Conservation (phyloP, 2,113 vertebrate genomes). For the Coptodon bakossiorum region DNA sequence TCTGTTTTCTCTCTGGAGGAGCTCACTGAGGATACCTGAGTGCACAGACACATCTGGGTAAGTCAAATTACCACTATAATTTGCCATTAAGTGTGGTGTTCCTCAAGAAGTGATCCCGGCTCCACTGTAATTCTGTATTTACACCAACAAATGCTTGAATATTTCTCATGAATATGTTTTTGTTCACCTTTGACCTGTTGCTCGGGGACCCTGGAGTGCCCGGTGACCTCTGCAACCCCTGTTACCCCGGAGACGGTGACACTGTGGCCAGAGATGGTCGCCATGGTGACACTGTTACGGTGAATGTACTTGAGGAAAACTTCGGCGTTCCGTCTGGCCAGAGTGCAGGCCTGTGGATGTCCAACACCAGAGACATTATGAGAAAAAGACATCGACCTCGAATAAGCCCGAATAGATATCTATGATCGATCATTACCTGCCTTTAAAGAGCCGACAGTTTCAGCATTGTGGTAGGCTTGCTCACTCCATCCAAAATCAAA, state of each 20-base stretch:
- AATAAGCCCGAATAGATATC: not conserved
- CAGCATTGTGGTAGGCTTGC: not conserved
- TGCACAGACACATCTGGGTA: not conserved
- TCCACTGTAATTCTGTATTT: not conserved
- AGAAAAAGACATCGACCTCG: not conserved
- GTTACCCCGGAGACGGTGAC: constrained; percentile 76
- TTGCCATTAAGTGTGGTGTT: not conserved
- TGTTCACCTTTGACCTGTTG: constrained; percentile 94
- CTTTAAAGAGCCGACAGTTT: not conserved
- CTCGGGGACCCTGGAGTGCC: constrained; percentile 90
- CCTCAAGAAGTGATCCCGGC: not conserved
- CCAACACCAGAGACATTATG: not conserved
- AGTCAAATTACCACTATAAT: not conserved
- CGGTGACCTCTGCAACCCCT: constrained; percentile 78
- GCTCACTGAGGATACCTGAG: constrained; percentile 91
- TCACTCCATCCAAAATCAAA: not conserved
- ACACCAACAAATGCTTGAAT: not conserved
- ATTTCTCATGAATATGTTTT: not conserved
- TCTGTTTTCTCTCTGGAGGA: constrained; percentile 93
- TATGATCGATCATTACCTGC: not conserved
- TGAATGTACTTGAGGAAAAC: constrained; percentile 99
- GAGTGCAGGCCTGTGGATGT: constrained; percentile 85
- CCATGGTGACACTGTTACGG: constrained; percentile 97
- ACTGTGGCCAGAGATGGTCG: constrained; percentile 89
- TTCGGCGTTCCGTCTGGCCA: constrained; percentile 91